Evolutionary conservation across 2,797 vertebrate genomes (phyloP).

Genomic region (Scolopax rusticola): DNA sequence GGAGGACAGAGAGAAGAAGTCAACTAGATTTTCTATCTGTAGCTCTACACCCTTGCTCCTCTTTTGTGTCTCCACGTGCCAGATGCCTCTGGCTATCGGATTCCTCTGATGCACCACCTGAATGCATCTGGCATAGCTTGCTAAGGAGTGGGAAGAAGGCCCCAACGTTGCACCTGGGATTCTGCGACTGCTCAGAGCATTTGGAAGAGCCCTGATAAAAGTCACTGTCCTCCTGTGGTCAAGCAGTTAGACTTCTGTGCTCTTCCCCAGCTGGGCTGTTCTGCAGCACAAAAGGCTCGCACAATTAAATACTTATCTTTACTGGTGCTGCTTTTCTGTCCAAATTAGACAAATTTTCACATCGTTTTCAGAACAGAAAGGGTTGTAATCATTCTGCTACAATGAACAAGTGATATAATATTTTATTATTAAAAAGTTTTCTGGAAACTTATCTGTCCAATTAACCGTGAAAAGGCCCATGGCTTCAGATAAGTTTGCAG

Average conservation of each 20-base stretch:
- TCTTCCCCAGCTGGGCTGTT: neutral
- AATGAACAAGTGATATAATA: neutral
- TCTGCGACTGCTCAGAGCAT: neutral
- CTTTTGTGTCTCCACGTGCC: neutral
- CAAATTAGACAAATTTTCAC: neutral
- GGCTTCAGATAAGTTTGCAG: neutral
- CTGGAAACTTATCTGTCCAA: neutral
- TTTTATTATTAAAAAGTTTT: neutral
- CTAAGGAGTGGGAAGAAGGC: neutral
- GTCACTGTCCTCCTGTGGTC: neutral
- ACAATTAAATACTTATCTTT: neutral
- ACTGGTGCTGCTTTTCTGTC: neutral
- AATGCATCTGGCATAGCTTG: neutral
- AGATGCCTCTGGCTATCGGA: neutral
- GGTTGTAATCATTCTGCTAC: neutral
- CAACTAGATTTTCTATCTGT: no score
- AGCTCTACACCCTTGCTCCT: neutral
- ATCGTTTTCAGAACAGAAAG: neutral
- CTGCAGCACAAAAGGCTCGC: neutral
- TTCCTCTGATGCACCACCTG: neutral
- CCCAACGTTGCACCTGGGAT: neutral
- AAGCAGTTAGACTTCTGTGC: neutral
- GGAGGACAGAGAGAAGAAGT: no score
- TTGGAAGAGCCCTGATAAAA: neutral
- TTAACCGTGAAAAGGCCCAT: accelerated